A percentile compares a stretch with the other conserved stretches of the same genome.
phyloP scores from a whole-genome alignment of 1,140 invertebrate genomes.

The Goniozus legneri region DNA sequence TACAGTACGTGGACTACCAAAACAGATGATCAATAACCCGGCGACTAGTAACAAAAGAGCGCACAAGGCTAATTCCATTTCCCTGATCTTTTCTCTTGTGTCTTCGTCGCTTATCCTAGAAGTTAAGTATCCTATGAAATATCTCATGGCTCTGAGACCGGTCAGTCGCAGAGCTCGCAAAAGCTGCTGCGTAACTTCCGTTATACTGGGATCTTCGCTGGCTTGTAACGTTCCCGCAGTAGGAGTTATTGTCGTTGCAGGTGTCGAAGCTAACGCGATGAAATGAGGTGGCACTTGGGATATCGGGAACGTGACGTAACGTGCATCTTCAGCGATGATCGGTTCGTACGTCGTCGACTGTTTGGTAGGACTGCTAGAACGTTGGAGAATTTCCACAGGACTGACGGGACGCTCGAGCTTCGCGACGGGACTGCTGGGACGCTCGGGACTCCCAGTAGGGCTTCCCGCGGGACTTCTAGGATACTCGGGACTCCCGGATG shows the following conservation, averaged over 20 bases:
- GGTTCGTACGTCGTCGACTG: slow-evolving; percentile 7
- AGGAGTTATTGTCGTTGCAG: slow-evolving; percentile 2
- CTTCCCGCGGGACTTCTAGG: neutral
- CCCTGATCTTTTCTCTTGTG: slow-evolving; percentile 58
- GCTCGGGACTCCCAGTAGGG: too few relatives aligned
- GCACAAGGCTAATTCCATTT: slow-evolving; percentile 69
- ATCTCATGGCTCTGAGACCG: slow-evolving; percentile 61
- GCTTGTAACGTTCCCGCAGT: neutral
- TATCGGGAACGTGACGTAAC: slow-evolving; percentile 35
- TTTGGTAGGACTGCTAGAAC: neutral
- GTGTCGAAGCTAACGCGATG: slow-evolving; percentile 24
- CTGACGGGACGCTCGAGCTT: too few relatives aligned
- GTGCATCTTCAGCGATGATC: slow-evolving; percentile 15
- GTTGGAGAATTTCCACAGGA: neutral
- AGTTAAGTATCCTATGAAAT: slow-evolving; percentile 63
- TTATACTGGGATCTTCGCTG: slow-evolving; percentile 36
- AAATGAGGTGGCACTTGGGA: slow-evolving; percentile 39
- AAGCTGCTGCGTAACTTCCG: slow-evolving; percentile 64
- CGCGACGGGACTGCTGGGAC: too few relatives aligned
- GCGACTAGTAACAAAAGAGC: slow-evolving; percentile 72
- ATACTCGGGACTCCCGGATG: too few relatives aligned
- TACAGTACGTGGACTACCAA: slow-evolving; percentile 65
- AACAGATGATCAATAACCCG: slow-evolving; percentile 67
- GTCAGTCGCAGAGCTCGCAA: slow-evolving; percentile 62
- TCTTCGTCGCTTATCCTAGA: slow-evolving; percentile 57